Conservation (phyloP, 2,113 vertebrate species). For the Rhipidura dahli region DNA sequence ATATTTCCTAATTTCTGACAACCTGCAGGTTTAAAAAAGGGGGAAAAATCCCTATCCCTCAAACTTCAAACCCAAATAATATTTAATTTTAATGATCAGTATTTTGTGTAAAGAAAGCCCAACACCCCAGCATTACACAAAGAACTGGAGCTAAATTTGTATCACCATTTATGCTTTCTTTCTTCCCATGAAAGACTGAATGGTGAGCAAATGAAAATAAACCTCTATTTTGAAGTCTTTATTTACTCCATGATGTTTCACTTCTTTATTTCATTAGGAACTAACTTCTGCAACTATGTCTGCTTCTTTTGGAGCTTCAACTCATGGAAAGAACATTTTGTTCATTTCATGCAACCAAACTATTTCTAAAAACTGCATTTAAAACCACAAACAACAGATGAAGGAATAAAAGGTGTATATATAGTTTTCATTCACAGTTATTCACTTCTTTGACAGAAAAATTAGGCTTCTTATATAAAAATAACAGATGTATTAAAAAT, state of each 20-base stretch:
- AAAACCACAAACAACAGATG: constrained; percentile 38
- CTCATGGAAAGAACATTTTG: constrained; percentile 43
- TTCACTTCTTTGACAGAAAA: constrained; percentile 42
- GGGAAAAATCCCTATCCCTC: neutral
- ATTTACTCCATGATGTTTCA: constrained; percentile 45
- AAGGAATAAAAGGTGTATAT: constrained; percentile 36
- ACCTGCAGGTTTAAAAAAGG: neutral
- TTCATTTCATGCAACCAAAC: constrained; percentile 30
- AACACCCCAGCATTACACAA: neutral
- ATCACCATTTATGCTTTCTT: constrained; percentile 24
- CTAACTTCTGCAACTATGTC: constrained; percentile 29
- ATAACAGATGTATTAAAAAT: neutral
- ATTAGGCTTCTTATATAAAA: constrained; percentile 12
- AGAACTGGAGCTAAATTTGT: neutral
- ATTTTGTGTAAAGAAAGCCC: constrained; percentile 36
- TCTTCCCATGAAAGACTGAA: constrained; percentile 41
- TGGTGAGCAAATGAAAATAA: constrained; percentile 51
- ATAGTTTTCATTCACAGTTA: constrained; percentile 30
- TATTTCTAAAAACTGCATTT: neutral
- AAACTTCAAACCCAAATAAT: neutral
- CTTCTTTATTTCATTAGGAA: constrained; percentile 61
- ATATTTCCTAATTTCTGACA: constrained; percentile 45
- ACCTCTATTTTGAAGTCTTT: constrained; percentile 46
- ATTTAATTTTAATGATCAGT: constrained; percentile 18
- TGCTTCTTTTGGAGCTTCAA: constrained; percentile 42